These are phyloP conservation scores for Coenobita brevimanus DNA, from an alignment of 1,140 invertebrate species.

Conservation along the genomic window DNA sequence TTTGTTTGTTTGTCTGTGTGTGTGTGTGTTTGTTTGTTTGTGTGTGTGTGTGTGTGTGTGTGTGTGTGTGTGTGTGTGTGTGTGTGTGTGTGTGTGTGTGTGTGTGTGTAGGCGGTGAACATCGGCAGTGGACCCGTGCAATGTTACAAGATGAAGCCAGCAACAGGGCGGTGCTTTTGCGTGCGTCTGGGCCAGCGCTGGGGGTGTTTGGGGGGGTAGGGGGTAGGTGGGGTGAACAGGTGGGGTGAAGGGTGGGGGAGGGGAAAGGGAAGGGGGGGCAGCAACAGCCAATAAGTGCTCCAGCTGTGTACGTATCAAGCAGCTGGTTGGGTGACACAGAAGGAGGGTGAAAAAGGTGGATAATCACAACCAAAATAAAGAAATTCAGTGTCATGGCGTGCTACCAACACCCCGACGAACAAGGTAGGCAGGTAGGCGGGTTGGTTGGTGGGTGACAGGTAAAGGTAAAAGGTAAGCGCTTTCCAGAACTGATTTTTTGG, in stretches of 20 bases:
- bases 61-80: background rate
- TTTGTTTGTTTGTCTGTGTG: background rate
- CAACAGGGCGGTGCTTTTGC: too few species aligned
- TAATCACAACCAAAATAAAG: too few species aligned
- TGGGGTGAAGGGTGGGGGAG: background rate
- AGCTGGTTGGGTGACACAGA: constrained; percentile 28
- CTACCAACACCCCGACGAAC: constrained; percentile 47
- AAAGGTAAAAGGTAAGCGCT: background rate
- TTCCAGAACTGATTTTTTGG: constrained; percentile 5
- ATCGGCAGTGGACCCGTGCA: too few species aligned
- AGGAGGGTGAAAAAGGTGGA: background rate
- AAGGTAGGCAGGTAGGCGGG: too few species aligned
- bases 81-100: constrained; percentile 12
- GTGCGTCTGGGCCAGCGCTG: too few species aligned
- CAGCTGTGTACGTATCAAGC: constrained; percentile 37
- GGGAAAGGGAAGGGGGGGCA: constrained; percentile 19
- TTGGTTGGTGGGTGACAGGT: too few species aligned
- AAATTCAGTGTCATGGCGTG: too few species aligned
- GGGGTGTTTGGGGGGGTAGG: background rate
- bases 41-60: background rate
- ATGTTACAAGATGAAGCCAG: too few species aligned
- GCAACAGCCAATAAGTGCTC: constrained; percentile 49
- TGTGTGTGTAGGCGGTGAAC: background rate
- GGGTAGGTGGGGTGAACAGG: background rate
- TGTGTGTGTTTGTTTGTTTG: background rate